A percentile compares a stretch with the other conserved stretches of the same genome.
These are phyloP conservation scores for Solea senegalensis DNA, from an alignment of 2,113 vertebrate species.

Conservation along the genomic window DNA sequence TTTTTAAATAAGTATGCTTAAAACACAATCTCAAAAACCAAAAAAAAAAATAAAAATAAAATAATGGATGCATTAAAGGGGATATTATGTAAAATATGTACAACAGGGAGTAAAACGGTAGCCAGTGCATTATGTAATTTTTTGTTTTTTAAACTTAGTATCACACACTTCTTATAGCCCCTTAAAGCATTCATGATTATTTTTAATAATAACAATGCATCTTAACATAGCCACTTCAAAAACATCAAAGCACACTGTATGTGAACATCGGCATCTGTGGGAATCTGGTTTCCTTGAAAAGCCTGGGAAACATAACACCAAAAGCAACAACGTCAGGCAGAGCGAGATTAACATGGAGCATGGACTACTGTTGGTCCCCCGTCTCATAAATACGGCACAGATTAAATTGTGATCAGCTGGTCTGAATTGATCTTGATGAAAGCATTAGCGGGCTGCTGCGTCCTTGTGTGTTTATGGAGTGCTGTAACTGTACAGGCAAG, in stretches of 20 bases:
- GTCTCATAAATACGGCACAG: slow-evolving; percentile 59
- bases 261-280: slow-evolving; percentile 33
- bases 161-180: too few relatives aligned
- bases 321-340: slow-evolving; percentile 21
- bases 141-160: too few relatives aligned
- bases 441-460: slow-evolving; percentile 30
- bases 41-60: too few relatives aligned
- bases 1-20: too few relatives aligned
- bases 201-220: too few relatives aligned
- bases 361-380: slow-evolving; percentile 19
- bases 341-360: slow-evolving; percentile 42
- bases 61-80: neutral
- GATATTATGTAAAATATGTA: neutral
- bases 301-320: slow-evolving; percentile 40
- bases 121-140: too few relatives aligned
- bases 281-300: slow-evolving; percentile 65
- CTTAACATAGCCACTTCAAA: neutral
- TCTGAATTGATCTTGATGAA: slow-evolving; percentile 56
- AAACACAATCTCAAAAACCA: too few relatives aligned
- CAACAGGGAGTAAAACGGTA: too few relatives aligned
- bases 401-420: slow-evolving; percentile 52
- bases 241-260: slow-evolving; percentile 14
- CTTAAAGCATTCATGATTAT: too few relatives aligned
- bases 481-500: slow-evolving; percentile 32
- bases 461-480: slow-evolving; percentile 32